A percentile compares a stretch with the other conserved stretches of the same genome.
These are phyloP conservation scores for Piliocolobus tephrosceles DNA, from an alignment of 2,113 vertebrate species.

Conservation along the genomic window DNA sequence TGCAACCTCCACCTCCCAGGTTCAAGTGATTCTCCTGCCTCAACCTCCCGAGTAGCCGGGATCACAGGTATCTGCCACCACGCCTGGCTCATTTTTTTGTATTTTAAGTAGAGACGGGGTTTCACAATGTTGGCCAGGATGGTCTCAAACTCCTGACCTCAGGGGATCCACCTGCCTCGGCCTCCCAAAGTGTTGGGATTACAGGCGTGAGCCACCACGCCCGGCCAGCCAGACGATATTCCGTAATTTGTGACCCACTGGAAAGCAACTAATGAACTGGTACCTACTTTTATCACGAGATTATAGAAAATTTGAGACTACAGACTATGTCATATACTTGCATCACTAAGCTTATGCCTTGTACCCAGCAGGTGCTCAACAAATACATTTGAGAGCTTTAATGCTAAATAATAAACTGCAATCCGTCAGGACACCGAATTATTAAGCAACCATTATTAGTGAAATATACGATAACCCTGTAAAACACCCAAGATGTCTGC, in stretches of 20 bases:
- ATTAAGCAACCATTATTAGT: constrained; percentile 49
- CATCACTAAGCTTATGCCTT: background rate
- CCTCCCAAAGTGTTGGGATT: too few relatives aligned
- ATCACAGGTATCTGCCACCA: too few relatives aligned
- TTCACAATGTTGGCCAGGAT: too few relatives aligned
- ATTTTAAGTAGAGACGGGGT: too few relatives aligned
- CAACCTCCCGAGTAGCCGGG: too few relatives aligned
- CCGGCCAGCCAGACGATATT: too few relatives aligned
- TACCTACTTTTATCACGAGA: background rate
- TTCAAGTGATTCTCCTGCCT: too few relatives aligned
- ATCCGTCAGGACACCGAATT: constrained; percentile 41
- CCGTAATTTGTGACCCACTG: background rate
- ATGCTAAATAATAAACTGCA: constrained; percentile 37
- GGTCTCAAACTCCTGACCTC: too few relatives aligned
- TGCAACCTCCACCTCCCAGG: too few relatives aligned
- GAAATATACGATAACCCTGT: constrained; percentile 22
- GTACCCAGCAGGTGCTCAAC: background rate
- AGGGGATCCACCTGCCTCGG: too few relatives aligned
- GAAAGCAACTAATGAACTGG: background rate
- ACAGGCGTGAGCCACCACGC: too few relatives aligned
- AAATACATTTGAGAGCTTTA: constrained; percentile 37
- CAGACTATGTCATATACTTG: background rate
- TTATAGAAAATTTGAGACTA: background rate
- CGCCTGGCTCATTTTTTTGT: too few relatives aligned
- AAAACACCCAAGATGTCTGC: background rate